Evolutionary conservation across 1,140 invertebrate genomes (phyloP), one percentile per base, ranked within the genome.

Genomic region (Neoseiulus cucumeris): DNA sequence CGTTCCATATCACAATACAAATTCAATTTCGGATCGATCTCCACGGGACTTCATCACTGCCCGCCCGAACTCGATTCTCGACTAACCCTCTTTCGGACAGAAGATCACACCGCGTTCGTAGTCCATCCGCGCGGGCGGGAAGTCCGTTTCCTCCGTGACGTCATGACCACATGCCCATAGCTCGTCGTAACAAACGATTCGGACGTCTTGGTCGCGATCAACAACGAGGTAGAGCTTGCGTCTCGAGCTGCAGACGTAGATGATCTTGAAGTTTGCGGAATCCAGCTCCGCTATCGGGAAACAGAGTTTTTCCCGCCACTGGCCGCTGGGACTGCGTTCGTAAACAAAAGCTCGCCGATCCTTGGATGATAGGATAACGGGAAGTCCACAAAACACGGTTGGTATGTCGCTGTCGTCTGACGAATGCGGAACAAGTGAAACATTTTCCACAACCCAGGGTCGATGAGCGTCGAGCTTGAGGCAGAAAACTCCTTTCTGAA

Each of bases 171-270:
- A 17, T 4, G 51, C 51, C 33, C 33, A 33, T 25, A 59, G 22
- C 14, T 33, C 51, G 17, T 59, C 22, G 33, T 59, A 59, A 25
- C 51, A 59, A 12, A 59, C 22, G 4, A 59, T 33, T 2, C 51
- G 51, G 2, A 59, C 51, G 14, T 59, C 51, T 33, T 59, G 51
- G 51, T 59, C 51, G 2, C 33, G 51, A 29, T 59, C 51, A 2
- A 59, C 51, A 9, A 59, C 51, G 14, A 59, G 51, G 51, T 59
- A 59, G 22, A 59, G 51, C 51, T 59, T 59, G 33, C 51, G 51
- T 25, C 22, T 59, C 14, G 51, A 29, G 22, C 51, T 59, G 22
- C 33, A 59, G 12, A 59, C 51, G 22, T 59, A 59, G 33, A 59
- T 59, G 17, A 59, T 25, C 33, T 59, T 33, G 22, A 29, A 59